Percentiles rank a stretch among this genome's conserved stretches.
phyloP scores from a whole-genome alignment of 37 sponge, comb jelly and placozoan species.

The Halichondria panicea region DNA sequence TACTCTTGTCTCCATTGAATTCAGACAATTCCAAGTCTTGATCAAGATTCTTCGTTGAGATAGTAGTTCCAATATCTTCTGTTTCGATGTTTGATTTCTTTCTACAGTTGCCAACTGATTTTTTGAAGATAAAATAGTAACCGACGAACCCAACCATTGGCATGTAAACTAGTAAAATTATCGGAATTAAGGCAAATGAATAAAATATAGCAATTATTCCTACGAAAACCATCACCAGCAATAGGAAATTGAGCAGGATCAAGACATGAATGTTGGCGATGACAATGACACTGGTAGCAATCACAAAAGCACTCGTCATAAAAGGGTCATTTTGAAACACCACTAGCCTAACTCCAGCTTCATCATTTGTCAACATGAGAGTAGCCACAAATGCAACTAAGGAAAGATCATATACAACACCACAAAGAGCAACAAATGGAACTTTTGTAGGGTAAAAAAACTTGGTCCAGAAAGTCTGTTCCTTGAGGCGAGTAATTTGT shows the following conservation, averaged over 20 bases:
- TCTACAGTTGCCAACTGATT: not conserved
- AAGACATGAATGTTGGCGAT: not conserved
- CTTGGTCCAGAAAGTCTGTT: not conserved
- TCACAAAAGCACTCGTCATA: not conserved
- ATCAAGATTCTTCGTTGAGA: too few species aligned
- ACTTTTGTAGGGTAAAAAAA: slow-evolving; percentile 9
- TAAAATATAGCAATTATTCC: not conserved
- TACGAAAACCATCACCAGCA: not conserved
- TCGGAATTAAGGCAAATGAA: not conserved
- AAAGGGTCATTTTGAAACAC: not conserved
- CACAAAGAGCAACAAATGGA: not conserved
- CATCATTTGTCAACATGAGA: slow-evolving; percentile 1
- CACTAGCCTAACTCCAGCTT: not conserved
- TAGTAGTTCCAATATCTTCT: too few species aligned
- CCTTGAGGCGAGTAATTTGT: not conserved
- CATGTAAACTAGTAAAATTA: not conserved
- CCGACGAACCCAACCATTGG: not conserved
- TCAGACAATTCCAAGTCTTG: too few species aligned
- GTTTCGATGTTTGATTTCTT: not conserved
- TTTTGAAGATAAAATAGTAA: not conserved
- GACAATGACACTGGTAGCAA: not conserved
- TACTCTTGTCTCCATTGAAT: too few species aligned
- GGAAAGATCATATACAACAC: not conserved
- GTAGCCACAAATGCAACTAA: slow-evolving; percentile 11
- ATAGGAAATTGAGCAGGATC: not conserved